Percentiles rank a stretch among this genome's conserved stretches.
These are phyloP conservation scores for Podarcis raffonei DNA, from an alignment of 2,113 vertebrate species.

Conservation along the genomic window DNA sequence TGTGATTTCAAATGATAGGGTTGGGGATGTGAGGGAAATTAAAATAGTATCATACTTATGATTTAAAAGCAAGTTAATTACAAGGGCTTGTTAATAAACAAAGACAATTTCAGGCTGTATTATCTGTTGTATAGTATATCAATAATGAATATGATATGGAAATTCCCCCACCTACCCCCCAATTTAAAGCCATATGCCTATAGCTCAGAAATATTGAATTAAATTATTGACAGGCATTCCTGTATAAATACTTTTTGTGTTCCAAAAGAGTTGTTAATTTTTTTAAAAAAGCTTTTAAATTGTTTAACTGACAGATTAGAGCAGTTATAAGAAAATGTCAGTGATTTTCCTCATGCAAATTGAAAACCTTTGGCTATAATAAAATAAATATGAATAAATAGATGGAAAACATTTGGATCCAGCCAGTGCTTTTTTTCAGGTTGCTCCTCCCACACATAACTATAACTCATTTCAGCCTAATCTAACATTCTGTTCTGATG, in stretches of 20 bases:
- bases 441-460: constrained; percentile 16
- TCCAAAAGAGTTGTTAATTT: constrained; percentile 67
- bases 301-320: constrained; percentile 67
- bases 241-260: constrained; percentile 72
- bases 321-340: constrained; percentile 48
- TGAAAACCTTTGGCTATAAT: not conserved
- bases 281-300: constrained; percentile 58
- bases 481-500: not conserved
- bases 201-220: constrained; percentile 77
- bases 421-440: constrained; percentile 17
- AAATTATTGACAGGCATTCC: constrained; percentile 74
- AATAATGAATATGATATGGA: constrained; percentile 75
- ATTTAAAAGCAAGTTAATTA: constrained; percentile 90
- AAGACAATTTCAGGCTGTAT: constrained; percentile 79
- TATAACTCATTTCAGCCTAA: not conserved
- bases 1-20: constrained; percentile 89
- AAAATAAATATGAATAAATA: constrained; percentile 31
- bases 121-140: constrained; percentile 77
- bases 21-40: constrained; percentile 84
- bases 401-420: constrained; percentile 26
- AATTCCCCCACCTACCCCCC: constrained; percentile 46
- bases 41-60: constrained; percentile 89
- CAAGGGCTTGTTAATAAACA: constrained; percentile 87
- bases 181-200: constrained; percentile 74
- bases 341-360: constrained; percentile 48